phyloP scores from a whole-genome alignment of 1,140 invertebrate species.

The Liolophura sinensis region DNA sequence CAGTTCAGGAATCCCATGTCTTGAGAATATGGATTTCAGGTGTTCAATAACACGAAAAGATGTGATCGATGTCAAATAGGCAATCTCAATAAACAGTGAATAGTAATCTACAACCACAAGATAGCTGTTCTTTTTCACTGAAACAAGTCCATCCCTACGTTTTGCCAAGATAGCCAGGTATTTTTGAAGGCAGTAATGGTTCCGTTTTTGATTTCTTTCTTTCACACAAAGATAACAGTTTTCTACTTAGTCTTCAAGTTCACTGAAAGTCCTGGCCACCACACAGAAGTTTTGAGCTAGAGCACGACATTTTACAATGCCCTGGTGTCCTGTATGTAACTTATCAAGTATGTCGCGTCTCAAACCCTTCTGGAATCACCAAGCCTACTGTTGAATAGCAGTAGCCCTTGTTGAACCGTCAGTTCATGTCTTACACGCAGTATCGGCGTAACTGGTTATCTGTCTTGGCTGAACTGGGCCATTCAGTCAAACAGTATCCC shows the following conservation, averaged over 20 bases:
- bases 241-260: neutral
- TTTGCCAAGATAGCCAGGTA: constrained; percentile 19
- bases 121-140: constrained; percentile 11
- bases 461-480: no score
- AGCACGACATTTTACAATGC: neutral
- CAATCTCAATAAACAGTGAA: constrained; percentile 20
- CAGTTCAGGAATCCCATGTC: constrained; percentile 25
- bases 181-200: constrained; percentile 12
- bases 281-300: neutral
- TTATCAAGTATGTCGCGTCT: neutral
- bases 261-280: neutral
- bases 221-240: neutral
- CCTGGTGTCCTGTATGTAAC: neutral
- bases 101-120: constrained; percentile 22
- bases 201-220: constrained; percentile 1
- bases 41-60: constrained; percentile 7
- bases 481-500: no score
- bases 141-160: constrained; percentile 22
- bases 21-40: constrained; percentile 24
- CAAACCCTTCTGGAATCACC: neutral
- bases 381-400: no score
- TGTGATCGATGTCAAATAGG: constrained; percentile 5
- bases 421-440: no score
- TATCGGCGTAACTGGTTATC: no score
- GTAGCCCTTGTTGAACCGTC: no score